A percentile compares a stretch with the other conserved stretches of the same genome.
Evolutionary conservation across 2,888 invertebrate genomes (phyloP).

Genomic region (Strigamia maritima): DNA sequence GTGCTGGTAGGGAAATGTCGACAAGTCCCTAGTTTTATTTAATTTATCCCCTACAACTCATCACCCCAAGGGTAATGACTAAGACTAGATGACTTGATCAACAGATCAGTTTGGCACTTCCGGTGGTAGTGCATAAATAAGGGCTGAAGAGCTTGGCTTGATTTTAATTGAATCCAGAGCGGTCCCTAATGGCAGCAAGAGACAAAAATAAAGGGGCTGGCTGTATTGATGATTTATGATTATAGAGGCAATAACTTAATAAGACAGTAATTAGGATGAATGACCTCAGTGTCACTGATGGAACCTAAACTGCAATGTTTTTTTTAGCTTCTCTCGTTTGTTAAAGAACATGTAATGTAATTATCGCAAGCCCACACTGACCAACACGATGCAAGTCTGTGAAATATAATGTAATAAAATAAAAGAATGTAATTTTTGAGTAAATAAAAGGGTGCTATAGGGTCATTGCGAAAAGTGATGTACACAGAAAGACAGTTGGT

Average conservation of each 20-base stretch:
- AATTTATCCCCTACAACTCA: conserved; percentile 4
- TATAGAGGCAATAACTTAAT: conserved; percentile 25
- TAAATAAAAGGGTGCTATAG: background rate
- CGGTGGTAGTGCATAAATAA: background rate
- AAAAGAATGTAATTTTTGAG: background rate
- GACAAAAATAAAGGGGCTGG: background rate
- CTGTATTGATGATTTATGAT: background rate
- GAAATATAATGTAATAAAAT: conserved; percentile 13
- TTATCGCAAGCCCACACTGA: background rate
- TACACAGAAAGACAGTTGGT: background rate
- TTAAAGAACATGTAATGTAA: background rate
- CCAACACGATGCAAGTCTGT: background rate
- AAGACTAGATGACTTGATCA: background rate
- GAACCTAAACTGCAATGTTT: background rate
- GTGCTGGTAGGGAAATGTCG: conserved; percentile 11
- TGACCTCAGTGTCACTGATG: background rate
- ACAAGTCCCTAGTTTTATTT: background rate
- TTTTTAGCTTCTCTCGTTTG: background rate
- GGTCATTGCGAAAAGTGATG: conserved; percentile 1
- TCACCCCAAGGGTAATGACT: background rate
- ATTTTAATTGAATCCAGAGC: conserved; percentile 12
- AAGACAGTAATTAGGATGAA: conserved; percentile 21
- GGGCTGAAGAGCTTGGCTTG: background rate
- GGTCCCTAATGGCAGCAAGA: background rate
- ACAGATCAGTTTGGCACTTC: background rate